Evolutionary conservation across 2,797 vertebrate species (phyloP).

Genomic region (Nothura maculosa): DNA sequence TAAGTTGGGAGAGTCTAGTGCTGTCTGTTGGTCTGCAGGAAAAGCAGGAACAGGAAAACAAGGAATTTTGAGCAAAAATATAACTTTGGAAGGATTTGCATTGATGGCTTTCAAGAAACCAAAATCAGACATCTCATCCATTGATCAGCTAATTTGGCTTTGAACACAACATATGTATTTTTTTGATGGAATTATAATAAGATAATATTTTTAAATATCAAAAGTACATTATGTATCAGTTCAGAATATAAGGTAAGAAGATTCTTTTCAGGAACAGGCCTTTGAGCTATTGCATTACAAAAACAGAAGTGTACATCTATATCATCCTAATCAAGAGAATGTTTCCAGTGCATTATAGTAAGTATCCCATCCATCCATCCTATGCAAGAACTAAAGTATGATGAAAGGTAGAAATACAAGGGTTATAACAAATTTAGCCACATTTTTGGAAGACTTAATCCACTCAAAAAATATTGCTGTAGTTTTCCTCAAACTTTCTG

Average conservation of each 20-base stretch:
- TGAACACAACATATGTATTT: conserved; percentile 4
- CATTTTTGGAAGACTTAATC: not conserved
- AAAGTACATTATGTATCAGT: not conserved
- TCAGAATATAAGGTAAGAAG: not conserved
- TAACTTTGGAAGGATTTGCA: conserved; percentile 24
- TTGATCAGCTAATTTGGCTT: conserved; percentile 18
- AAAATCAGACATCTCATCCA: conserved; percentile 22
- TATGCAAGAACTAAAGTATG: not conserved
- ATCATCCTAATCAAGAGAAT: not conserved
- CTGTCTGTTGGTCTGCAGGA: not conserved
- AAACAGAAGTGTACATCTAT: not conserved
- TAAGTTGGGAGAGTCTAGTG: conserved; percentile 14
- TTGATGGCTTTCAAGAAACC: conserved; percentile 11
- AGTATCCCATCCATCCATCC: not conserved
- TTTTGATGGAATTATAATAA: not conserved
- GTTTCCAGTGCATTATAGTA: not conserved
- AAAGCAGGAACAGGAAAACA: not conserved
- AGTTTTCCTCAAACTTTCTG: not conserved
- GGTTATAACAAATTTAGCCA: not conserved
- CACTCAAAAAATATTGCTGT: not conserved
- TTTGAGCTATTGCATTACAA: not conserved
- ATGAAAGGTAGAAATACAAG: not conserved
- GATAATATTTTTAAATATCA: not conserved
- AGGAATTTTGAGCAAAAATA: conserved; percentile 10
- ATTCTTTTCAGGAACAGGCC: not conserved